Base-by-base conservation (phyloP, 1,140 invertebrate species). In the Lepidurus packardi region DNA sequence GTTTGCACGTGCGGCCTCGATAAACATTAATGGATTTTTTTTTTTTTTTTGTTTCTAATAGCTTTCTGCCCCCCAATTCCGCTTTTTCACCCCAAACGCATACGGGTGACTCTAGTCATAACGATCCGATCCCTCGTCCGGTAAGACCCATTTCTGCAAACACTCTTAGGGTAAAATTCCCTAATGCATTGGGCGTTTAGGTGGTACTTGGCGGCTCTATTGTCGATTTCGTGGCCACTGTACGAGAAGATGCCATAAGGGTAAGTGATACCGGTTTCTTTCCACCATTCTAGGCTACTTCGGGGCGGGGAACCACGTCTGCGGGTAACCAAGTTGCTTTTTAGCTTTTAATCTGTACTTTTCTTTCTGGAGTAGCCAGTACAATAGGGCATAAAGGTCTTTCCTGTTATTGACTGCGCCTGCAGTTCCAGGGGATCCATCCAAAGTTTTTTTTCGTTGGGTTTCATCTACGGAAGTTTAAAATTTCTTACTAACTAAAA, bases 181-280 rank as follows among this genome's bases (percentile, higher is more conserved):
- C 34, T 34, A 34, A 34, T 34, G 34, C 34, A 34, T 34, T 34
- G 34, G 34, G 34, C 34, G 34, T 34, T 82, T 86, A 94, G 88
- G 88, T 94, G 9, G 91, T 96, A n/a, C 90, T 96, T 80, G 94
- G 94, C 13, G 94, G 92, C 11, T 89, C 92, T 7, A 90, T 92
- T 80, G 84, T 94, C 45, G 94, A 97, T 84, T 90, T 91, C 74
- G 88, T 91, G 4, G 88, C 91, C 45, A 88, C 89, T 80, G 83
- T 93, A 41, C 85, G 88, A 43, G 89, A 91, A 47, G 84, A 88
- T 24, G 82, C 87, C 74, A 85, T 93, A 80, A 88, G 90, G 88
- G 92, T 93, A 86, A 91, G 90, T 76, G 7, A 73, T n/a, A 43
- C n/a, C 9, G 10, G 41, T 78, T 41, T 47, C 43, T 45, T 78